Percentiles rank a stretch among this genome's conserved stretches.
Conservation (phyloP, 2,797 vertebrate genomes). For the Sebastes oblongus region DNA sequence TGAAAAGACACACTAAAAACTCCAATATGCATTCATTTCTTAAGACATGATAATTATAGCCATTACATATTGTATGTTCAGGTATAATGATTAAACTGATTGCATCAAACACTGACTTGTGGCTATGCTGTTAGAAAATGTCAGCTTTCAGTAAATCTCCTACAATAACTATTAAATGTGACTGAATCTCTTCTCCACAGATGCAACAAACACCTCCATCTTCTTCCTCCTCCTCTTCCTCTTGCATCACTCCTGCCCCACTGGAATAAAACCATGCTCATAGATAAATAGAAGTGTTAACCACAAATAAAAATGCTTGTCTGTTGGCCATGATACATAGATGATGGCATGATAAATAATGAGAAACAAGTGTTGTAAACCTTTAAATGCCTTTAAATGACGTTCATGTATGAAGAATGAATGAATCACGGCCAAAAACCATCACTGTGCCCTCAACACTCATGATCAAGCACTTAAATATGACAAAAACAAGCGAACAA, state of each 20-base stretch:
- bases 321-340: neutral
- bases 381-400: neutral
- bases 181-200: neutral
- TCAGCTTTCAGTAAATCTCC: neutral
- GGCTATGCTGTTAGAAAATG: neutral
- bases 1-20: neutral
- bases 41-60: neutral
- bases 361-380: neutral
- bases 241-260: neutral
- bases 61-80: neutral
- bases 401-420: accelerated
- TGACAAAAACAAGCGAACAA: neutral
- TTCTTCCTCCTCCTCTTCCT: slow-evolving; percentile 17
- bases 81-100: neutral
- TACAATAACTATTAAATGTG: neutral
- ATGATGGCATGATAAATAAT: neutral
- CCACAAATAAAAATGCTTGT: neutral
- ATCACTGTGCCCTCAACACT: neutral
- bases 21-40: neutral
- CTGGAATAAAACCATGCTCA: neutral
- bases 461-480: neutral
- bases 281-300: neutral
- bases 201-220: neutral
- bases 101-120: neutral
- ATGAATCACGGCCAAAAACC: neutral